Conservation (phyloP, 2,113 vertebrate genomes). For the Indicator maculatus region DNA sequence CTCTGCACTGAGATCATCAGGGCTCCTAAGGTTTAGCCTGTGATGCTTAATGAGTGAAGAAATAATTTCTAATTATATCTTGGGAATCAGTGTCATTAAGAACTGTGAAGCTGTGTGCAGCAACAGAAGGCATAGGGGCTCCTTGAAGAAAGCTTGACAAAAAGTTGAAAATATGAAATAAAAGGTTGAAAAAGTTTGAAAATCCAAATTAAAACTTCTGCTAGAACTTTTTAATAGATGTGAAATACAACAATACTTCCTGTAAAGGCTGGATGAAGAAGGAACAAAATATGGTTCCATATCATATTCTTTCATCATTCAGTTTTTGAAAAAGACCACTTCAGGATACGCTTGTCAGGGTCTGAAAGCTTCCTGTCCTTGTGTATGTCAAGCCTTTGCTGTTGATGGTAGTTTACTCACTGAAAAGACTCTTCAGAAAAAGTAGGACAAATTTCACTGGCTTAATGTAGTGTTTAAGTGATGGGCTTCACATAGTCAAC, state of each 20-base stretch:
- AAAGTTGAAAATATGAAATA: too few relatives aligned
- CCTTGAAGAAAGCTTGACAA: not conserved
- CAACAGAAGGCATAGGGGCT: not conserved
- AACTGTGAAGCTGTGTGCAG: not conserved
- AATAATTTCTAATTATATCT: not conserved
- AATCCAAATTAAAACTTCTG: not conserved
- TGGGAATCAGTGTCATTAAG: not conserved
- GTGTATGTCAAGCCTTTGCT: not conserved
- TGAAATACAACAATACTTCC: not conserved
- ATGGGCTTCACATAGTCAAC: not conserved
- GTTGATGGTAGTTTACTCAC: not conserved
- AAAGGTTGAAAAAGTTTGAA: too few relatives aligned
- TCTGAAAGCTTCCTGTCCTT: not conserved
- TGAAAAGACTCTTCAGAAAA: not conserved
- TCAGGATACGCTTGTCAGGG: not conserved
- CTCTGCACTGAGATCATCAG: not conserved
- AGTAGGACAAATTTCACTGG: not conserved
- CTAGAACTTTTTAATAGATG: not conserved
- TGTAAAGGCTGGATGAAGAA: not conserved
- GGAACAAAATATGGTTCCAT: not conserved
- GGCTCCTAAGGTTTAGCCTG: not conserved
- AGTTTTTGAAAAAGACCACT: not conserved
- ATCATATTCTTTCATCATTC: not conserved
- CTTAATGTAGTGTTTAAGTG: not conserved
- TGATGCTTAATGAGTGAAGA: not conserved